phyloP scores from a whole-genome alignment of 1,140 invertebrate species.

The Aphaenogaster rudis region DNA sequence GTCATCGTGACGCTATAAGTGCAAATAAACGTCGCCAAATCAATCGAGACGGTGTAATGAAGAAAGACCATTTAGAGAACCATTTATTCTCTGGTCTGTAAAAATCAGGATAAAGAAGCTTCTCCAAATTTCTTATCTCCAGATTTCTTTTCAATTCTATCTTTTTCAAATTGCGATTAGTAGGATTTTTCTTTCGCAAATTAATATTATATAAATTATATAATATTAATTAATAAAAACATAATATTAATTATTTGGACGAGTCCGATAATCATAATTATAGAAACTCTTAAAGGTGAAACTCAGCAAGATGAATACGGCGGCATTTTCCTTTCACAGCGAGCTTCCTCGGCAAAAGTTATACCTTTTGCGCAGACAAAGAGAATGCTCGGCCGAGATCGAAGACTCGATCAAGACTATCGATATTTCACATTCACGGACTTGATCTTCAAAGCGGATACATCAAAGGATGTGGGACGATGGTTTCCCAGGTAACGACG shows the following conservation, averaged over 20 bases:
- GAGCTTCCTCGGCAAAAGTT: neutral
- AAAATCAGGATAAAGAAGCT: neutral
- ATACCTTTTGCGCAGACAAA: neutral
- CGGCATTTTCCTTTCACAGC: neutral
- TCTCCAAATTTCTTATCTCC: neutral
- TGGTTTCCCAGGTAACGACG: constrained; percentile 38
- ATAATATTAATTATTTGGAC: neutral
- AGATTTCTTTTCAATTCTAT: neutral
- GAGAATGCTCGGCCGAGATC: neutral
- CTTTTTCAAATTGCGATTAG: neutral
- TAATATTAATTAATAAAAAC: neutral
- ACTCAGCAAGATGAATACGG: neutral
- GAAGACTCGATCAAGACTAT: constrained; percentile 26
- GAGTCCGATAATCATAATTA: neutral
- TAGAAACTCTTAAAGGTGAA: neutral
- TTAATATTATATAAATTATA: neutral
- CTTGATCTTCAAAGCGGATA: neutral
- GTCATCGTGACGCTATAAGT: constrained; percentile 27
- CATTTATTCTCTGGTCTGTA: constrained; percentile 1
- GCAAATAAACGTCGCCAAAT: constrained; percentile 41
- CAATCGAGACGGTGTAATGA: constrained; percentile 9
- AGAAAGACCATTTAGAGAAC: neutral
- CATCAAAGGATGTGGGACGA: constrained; percentile 21
- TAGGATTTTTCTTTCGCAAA: neutral
- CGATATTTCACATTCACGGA: constrained; percentile 30